These are phyloP conservation scores for Luidia sarsii DNA, from an alignment of 53 echinoderm and acorn worm species.

Conservation along the genomic window DNA sequence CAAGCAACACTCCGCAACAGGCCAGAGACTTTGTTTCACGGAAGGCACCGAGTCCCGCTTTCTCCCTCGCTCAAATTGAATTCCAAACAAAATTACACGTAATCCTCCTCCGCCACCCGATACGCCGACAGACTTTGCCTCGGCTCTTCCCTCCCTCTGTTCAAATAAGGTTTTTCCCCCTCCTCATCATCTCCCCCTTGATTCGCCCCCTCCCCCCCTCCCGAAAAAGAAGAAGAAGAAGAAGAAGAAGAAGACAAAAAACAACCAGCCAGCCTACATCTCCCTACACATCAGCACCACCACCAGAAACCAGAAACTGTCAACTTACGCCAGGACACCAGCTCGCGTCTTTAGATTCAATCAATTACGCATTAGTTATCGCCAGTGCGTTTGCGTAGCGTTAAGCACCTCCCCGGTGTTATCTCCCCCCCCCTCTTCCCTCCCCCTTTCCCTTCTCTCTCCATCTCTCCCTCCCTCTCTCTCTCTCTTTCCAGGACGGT, in stretches of 20 bases:
- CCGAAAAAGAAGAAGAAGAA: too few relatives aligned
- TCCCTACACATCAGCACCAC: not conserved
- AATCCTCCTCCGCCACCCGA: slow-evolving; percentile 39
- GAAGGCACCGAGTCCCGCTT: too few relatives aligned
- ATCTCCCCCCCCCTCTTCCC: too few relatives aligned
- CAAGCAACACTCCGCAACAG: too few relatives aligned
- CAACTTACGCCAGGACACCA: slow-evolving; percentile 1
- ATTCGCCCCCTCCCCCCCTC: not conserved
- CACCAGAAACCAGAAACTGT: slow-evolving; percentile 52
- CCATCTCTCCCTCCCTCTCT: too few relatives aligned
- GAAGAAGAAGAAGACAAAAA: too few relatives aligned
- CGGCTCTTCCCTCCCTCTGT: not conserved
- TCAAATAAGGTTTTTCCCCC: too few relatives aligned
- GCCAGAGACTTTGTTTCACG: too few relatives aligned
- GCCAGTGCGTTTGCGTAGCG: slow-evolving; percentile 35
- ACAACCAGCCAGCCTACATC: too few relatives aligned
- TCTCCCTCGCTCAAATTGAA: slow-evolving; percentile 47
- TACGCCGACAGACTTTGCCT: slow-evolving; percentile 30
- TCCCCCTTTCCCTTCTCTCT: too few relatives aligned
- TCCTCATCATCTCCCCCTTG: slow-evolving; percentile 4
- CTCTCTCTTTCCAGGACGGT: not conserved
- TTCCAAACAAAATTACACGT: slow-evolving; percentile 38
- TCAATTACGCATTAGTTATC: slow-evolving; percentile 53
- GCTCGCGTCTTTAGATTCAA: slow-evolving; percentile 46
- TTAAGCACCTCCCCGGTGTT: not conserved